Base-by-base conservation (phyloP, 2,888 invertebrate genomes). In the Lomographa bimaculata region DNA sequence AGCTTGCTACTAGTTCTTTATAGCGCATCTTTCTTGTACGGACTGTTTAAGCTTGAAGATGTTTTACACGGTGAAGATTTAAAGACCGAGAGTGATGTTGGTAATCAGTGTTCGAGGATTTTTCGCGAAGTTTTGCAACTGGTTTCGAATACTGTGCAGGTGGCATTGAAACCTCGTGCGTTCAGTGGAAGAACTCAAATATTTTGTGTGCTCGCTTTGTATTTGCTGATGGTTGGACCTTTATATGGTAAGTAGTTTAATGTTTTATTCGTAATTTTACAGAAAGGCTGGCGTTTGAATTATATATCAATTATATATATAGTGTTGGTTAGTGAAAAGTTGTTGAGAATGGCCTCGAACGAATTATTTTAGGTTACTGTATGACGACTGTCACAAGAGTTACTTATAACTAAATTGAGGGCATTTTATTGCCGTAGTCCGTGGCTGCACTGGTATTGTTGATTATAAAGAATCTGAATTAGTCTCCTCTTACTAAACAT, bases 171-270 rank as follows among this genome's bases (percentile, higher is more conserved):
- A 34, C 77, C 79, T 6, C 73, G 90, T 27, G 67, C 64, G 0
- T 66, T 65, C 27, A 63, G 63, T 21, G 74, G 83, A 37, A 74
- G 89, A 46, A 61, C 66, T 34, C 78, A 84, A 48, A 82, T 90
- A 58, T 60, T 84, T 46, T 64, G 74, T 42, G 70, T 90, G n/a
- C 57, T 89, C 8, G 32, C 76, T 1, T 41, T 89, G 7, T 89
- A 89, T 39, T 59, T 90, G 10, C 60, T 89, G 1, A 82, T 89
- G 79, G 89, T 87, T 18, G 90, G 90, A 59, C 90, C 90, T 12
- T 64, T 89, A 11, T 89, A 89, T 45, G 90, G 90, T 89, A 46
- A 84, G 89, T 73, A 2, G 2, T n/a, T 21, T 9, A 27, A 5
- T 6, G 5, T 25, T 0, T 8, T 5, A 20, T 21, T 8, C 9